Evolutionary conservation across 1,140 invertebrate species (phyloP), one percentile per base, ranked within the genome.

Genomic region (Trissolcus basalis): DNA sequence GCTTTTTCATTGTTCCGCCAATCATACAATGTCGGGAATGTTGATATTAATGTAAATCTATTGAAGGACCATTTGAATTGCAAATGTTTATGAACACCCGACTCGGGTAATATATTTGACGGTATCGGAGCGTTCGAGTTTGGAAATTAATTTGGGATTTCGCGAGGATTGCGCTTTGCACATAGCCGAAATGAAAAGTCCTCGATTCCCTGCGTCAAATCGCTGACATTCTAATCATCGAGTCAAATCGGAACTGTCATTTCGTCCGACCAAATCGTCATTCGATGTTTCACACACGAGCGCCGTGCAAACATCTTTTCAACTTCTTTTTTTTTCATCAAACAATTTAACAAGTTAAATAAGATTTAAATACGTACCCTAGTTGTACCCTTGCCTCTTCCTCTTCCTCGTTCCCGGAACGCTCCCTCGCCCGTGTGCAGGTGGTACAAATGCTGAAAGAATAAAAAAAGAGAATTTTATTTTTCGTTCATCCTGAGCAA

Each of bases 401-500:
- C 87, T 77, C 87, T 82, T 8, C 87, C 87, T 73, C 87, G 72
- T 71, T 89, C 87, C 35, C 86, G 81, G 58, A 86, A 87, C 19
- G 86, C 80, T 44, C 87, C 87, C 45, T 89, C 87, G 33, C 87
- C 87, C 8, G 87, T 88, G 69, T 88, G 87, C 68, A 89, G 74
- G 63, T 88, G 86, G 76, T 88, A 88, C 63, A 89, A 82, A 77
- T 89, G 87, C 87, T 89, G 86, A 61, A 88, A 88, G 61, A 82
- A n/a, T 50, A 71, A 65, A 67, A 73, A 76, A 74, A 76, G 54
- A 12, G 33, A 47, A 65, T 48, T 19, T 19, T 54, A 15, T n/a
- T 27, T 27, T 27, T 27, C 6, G 19, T 27, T 27, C 19, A 3
- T 1, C 19, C n/a, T n/a, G n/a, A 58, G 67, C 44, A 69, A 48